Base-by-base conservation (phyloP, 2,888 invertebrate genomes). In the Neoscelio sp. region DNA sequence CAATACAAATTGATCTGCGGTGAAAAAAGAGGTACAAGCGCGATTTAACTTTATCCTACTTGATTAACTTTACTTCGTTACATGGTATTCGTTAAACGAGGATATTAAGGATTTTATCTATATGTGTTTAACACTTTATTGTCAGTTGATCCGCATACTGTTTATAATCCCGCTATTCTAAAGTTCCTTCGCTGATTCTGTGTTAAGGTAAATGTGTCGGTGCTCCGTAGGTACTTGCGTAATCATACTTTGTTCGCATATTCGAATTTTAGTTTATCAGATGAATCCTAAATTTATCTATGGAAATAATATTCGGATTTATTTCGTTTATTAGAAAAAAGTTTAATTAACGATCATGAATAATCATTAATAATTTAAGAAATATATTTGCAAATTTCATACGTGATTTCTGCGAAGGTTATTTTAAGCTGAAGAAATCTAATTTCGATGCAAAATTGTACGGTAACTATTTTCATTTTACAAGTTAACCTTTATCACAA, bases 41-140 rank as follows among this genome's bases (percentile, higher is more conserved):
- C 33, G 33, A 10, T 33, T 40, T 1, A 13, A 17, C 8, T 40
- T 20, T 20, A 20, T 44, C 20, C 20, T 5, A 13, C 20, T 48
- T 48, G 46, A 48, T 50, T 50, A 56, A 40, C 15, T 62, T 46
- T 64, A 50, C 40, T 38, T 50, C 20, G 13, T 38, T 38, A 17
- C 28, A 5, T 12, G 33, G n/a, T n/a, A n/a, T n/a, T n/a, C n/a
- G n/a, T n/a, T n/a, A n/a, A n/a, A n/a, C n/a, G n/a, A n/a, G n/a
- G n/a, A n/a, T n/a, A n/a, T n/a, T n/a, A n/a, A n/a, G n/a, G 10
- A 33, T 33, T 33, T 10, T 10, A 44, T 67, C 23, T 35, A 30
- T 42, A 54, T 44, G n/a, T n/a, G 26, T 54, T 67, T 54, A 54
- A 44, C 40, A 30, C 35, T 54, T 42, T 67, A 54, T 67, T 54